Evolutionary conservation across 1,140 invertebrate species (phyloP).

Genomic region (Bilobella aurantiaca): DNA sequence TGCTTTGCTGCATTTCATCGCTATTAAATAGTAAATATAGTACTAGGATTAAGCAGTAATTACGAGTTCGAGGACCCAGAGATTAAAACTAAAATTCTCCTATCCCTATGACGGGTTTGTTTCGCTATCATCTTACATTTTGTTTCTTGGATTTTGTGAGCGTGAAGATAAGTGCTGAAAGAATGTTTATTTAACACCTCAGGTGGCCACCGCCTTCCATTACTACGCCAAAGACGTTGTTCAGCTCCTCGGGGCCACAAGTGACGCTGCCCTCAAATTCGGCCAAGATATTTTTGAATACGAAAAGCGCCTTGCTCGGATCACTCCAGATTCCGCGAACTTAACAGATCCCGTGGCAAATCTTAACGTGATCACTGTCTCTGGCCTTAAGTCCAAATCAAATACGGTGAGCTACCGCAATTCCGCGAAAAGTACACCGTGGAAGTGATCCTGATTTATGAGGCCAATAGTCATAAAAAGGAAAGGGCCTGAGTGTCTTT

Average conservation of each 20-base stretch:
- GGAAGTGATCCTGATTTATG: no score
- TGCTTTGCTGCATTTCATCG: not conserved
- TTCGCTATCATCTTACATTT: no score
- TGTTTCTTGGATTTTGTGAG: no score
- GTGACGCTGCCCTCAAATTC: slow-evolving; percentile 44
- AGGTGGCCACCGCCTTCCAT: slow-evolving; percentile 48
- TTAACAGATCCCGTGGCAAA: slow-evolving; percentile 40
- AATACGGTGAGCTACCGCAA: slow-evolving; percentile 39
- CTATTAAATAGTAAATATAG: no score
- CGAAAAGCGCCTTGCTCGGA: slow-evolving; percentile 51
- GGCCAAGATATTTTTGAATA: slow-evolving; percentile 50
- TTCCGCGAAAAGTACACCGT: no score
- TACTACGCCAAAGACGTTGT: slow-evolving; percentile 48
- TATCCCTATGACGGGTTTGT: no score
- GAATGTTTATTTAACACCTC: slow-evolving; percentile 4
- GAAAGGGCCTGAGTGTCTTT: no score
- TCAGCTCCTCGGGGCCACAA: slow-evolving; percentile 45
- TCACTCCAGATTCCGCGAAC: slow-evolving; percentile 40
- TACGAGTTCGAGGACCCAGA: no score
- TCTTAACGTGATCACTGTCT: slow-evolving; percentile 40
- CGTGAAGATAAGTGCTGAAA: no score
- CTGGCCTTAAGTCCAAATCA: slow-evolving; percentile 41
- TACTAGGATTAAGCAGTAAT: no score
- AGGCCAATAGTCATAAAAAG: no score
- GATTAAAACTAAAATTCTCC: no score